Base-by-base conservation (phyloP, 1,140 invertebrate genomes). In the Bathynomus jamesi region DNA sequence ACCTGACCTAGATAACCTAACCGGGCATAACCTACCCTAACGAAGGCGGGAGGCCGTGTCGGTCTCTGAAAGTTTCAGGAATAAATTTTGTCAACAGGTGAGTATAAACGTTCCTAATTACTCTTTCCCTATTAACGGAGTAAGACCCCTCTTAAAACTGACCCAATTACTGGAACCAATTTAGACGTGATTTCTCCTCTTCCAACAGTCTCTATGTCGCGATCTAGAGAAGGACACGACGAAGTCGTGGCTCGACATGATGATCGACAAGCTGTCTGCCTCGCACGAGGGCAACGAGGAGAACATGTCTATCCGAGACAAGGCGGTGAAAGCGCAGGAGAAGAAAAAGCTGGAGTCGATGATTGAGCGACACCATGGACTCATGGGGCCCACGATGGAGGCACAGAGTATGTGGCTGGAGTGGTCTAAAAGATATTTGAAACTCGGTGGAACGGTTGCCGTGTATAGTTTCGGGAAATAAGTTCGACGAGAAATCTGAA, bases 181-280 rank as follows among this genome's bases (percentile, higher is more conserved):
- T n/a, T n/a, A n/a, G n/a, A n/a, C n/a, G n/a, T n/a, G n/a, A n/a
- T n/a, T n/a, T n/a, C n/a, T n/a, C n/a, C n/a, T n/a, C n/a, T n/a
- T n/a, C n/a, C n/a, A n/a, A 10, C 76, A 78, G 78, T 74, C 76
- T 24, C 69, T 78, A 21, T 78, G 78, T 69, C 78, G 76, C 21
- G 78, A 78, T 62, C 61, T 78, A 64, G 78, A 78, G 25, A 77
- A 76, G 70, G 75, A 74, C 11, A 74, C 71, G 28, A 75, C 76
- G 13, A 78, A 78, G 76, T 61, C 74, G 27, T 78, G 78, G 78
- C 71, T 78, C 46, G 76, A 76, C 66, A 76, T 76, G 75, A 76
- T 76, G 75, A 64, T 76, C 64, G 75, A 76, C 53, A 76, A 76
- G 69, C 69, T 78, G 17, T 78, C 76, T 13, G 28, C 71, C 7